phyloP scores from a whole-genome alignment of 2,797 vertebrate species.

The Cirrhinus mrigala region DNA sequence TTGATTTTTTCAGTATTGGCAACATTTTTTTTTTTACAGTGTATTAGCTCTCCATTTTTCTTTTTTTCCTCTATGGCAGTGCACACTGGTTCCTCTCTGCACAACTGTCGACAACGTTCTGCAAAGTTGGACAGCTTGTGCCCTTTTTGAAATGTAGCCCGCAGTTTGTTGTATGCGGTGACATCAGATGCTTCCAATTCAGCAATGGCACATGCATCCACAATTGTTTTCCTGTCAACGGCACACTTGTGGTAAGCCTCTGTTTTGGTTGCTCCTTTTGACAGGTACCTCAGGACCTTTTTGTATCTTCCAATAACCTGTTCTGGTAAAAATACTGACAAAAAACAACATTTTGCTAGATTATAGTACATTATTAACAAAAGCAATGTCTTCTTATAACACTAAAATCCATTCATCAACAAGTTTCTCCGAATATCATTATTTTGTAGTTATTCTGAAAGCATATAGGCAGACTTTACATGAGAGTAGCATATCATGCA shows the following conservation, averaged over 20 bases:
- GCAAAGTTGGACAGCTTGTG: background rate
- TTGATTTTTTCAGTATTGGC: no score
- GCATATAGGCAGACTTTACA: background rate
- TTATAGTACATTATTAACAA: background rate
- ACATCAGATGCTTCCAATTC: background rate
- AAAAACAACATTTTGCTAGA: constrained; percentile 14
- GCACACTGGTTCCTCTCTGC: constrained; percentile 7
- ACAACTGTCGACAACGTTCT: background rate
- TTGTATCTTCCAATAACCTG: background rate
- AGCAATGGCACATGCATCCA: background rate
- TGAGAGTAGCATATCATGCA: background rate
- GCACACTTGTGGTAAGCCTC: background rate
- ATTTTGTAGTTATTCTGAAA: background rate
- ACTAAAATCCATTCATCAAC: background rate
- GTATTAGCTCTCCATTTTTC: background rate
- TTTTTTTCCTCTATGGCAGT: background rate
- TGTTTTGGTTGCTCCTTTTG: constrained; percentile 3
- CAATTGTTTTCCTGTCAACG: background rate
- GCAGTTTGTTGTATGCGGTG: background rate
- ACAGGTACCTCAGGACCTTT: background rate
- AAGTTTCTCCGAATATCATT: background rate
- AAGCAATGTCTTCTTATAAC: constrained; percentile 10
- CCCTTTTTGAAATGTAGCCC: background rate
- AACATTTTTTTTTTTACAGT: no score
- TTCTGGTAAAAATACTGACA: constrained; percentile 8